Evolutionary conservation across 2,888 invertebrate species (phyloP).

Genomic region (Drosophila testacea): DNA sequence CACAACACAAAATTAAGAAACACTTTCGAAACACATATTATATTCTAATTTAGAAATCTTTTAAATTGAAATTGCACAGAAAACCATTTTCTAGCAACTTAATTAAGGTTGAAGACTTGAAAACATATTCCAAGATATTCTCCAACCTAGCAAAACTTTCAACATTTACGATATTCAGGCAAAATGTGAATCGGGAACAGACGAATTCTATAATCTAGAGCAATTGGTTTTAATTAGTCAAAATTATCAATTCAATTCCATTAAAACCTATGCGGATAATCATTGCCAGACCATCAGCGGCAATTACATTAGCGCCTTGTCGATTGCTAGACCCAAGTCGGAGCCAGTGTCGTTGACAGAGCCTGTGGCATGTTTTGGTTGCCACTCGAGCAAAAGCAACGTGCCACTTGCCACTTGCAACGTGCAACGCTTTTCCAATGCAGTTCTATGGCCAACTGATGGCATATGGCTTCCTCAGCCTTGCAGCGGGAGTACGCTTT

Average conservation of each 20-base stretch:
- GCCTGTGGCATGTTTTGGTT: conserved; percentile 20
- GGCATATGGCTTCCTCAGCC: conserved; percentile 6
- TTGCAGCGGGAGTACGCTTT: conserved; percentile 1
- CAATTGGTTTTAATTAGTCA: conserved; percentile 43
- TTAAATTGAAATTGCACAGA: no score
- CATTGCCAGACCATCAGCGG: conserved; percentile 16
- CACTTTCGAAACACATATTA: no score
- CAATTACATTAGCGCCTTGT: conserved; percentile 54
- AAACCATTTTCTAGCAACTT: no score
- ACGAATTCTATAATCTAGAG: neutral
- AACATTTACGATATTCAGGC: neutral
- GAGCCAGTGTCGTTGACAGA: neutral
- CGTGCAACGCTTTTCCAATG: conserved; percentile 10
- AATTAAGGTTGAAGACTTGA: no score
- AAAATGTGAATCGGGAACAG: neutral
- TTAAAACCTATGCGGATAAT: conserved; percentile 20
- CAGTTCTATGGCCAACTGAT: conserved; percentile 3
- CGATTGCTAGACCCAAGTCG: neutral
- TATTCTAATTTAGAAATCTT: no score
- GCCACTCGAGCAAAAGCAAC: conserved; percentile 18
- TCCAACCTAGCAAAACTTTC: no score
- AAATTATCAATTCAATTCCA: conserved; percentile 48
- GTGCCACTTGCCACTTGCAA: neutral
- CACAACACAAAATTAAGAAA: no score
- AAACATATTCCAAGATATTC: no score